Conservation (phyloP, 2,113 vertebrate species). For the Mesembrinibis cayennensis region DNA sequence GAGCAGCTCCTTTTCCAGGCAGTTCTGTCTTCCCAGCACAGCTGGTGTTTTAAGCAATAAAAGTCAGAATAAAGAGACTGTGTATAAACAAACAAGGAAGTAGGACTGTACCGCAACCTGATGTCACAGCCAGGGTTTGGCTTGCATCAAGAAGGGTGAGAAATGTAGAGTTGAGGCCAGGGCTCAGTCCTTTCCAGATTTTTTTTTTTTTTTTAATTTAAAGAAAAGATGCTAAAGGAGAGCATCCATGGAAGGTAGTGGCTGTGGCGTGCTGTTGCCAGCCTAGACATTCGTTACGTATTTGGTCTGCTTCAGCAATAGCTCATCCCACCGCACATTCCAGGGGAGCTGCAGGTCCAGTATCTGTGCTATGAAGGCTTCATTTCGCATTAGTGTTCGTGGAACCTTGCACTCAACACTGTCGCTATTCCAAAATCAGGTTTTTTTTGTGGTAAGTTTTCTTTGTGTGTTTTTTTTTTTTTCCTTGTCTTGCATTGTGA, state of each 20-base stretch:
- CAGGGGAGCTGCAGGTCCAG: not conserved
- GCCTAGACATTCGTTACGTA: not conserved
- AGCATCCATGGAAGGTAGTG: not conserved
- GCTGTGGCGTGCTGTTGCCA: not conserved
- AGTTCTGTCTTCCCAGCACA: slow-evolving; percentile 30
- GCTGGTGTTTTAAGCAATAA: slow-evolving; percentile 69
- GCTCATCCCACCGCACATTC: not conserved
- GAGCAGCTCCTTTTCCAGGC: slow-evolving; percentile 6
- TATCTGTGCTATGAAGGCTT: not conserved
- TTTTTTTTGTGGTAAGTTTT: not conserved
- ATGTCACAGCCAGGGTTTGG: not conserved
- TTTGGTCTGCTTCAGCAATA: not conserved
- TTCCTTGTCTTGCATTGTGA: not conserved
- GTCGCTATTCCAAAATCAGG: not conserved
- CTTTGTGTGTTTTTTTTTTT: not conserved
- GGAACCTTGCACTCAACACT: not conserved
- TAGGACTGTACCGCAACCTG: not conserved
- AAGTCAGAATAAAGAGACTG: slow-evolving; percentile 6
- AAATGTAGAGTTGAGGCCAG: not conserved
- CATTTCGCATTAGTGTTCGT: not conserved
- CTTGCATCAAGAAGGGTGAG: not conserved
- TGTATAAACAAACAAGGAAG: not conserved
- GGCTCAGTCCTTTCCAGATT: not conserved
- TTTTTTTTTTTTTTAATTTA: not conserved
- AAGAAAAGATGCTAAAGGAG: not conserved